Percentiles rank a stretch among this genome's conserved stretches.
Conservation (phyloP, 35 echinoderm and acorn worm species). For the Ptychodera flava region DNA sequence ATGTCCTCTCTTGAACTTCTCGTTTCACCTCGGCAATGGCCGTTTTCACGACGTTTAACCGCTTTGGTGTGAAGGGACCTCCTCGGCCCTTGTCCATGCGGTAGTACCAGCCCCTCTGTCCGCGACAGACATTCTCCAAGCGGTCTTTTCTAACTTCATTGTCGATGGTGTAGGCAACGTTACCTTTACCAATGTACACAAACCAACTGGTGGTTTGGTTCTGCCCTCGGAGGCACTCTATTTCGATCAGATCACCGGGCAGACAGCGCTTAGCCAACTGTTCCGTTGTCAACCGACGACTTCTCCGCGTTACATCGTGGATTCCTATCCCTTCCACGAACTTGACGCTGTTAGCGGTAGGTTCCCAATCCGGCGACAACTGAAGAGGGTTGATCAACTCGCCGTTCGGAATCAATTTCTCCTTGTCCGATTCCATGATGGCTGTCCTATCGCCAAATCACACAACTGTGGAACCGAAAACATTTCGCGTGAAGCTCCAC, state of each 20-base stretch:
- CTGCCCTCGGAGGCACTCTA: background rate
- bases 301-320: background rate
- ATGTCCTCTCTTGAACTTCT: background rate
- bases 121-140: background rate
- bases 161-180: background rate
- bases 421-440: too few relatives aligned
- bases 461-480: too few relatives aligned
- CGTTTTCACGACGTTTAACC: background rate
- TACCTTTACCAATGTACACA: background rate
- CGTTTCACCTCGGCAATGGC: background rate
- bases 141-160: background rate
- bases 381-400: background rate
- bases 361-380: background rate
- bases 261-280: background rate
- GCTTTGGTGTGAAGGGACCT: background rate
- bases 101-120: background rate
- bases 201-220: background rate
- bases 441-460: too few relatives aligned
- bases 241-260: background rate
- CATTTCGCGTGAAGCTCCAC: too few relatives aligned
- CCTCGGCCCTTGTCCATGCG: background rate
- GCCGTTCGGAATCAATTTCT: too few relatives aligned
- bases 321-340: background rate
- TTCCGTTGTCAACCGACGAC: background rate
- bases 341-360: background rate